These are phyloP conservation scores for Sinosuthora webbiana DNA, from an alignment of 2,113 vertebrate species.

Conservation along the genomic window DNA sequence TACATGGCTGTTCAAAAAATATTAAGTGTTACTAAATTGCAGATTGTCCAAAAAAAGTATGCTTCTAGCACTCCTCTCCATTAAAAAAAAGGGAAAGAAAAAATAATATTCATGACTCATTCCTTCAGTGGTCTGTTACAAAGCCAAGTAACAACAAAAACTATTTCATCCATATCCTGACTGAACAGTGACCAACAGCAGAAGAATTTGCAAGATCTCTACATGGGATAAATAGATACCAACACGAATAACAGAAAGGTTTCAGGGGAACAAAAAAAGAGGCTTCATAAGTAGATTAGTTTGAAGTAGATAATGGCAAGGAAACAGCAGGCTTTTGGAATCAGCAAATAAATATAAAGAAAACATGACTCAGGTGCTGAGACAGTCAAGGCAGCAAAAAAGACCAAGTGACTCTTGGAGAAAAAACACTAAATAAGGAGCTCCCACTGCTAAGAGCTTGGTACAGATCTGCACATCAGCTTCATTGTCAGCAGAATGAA, in stretches of 20 bases:
- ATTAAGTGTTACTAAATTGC: background rate
- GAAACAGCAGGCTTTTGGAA: background rate
- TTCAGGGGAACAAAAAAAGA: background rate
- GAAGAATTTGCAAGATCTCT: constrained; percentile 10
- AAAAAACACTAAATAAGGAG: background rate
- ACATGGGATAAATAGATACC: background rate
- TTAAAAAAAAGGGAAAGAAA: background rate
- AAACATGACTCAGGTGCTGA: background rate
- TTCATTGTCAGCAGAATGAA: background rate
- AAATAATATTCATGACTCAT: background rate
- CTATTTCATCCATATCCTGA: background rate
- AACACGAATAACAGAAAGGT: background rate
- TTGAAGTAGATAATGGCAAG: background rate
- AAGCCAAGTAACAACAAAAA: background rate
- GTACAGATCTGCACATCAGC: background rate
- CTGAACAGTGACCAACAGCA: background rate
- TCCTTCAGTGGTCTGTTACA: background rate
- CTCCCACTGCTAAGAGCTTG: background rate
- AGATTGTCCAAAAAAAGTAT: background rate
- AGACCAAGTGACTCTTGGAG: background rate
- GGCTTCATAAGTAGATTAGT: background rate
- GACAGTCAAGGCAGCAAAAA: background rate
- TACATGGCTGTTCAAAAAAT: background rate
- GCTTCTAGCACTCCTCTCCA: background rate
- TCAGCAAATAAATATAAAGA: background rate